Evolutionary conservation across 2,113 vertebrate species (phyloP), one percentile per base, ranked within the genome.

Genomic region (Chitala chitala): DNA sequence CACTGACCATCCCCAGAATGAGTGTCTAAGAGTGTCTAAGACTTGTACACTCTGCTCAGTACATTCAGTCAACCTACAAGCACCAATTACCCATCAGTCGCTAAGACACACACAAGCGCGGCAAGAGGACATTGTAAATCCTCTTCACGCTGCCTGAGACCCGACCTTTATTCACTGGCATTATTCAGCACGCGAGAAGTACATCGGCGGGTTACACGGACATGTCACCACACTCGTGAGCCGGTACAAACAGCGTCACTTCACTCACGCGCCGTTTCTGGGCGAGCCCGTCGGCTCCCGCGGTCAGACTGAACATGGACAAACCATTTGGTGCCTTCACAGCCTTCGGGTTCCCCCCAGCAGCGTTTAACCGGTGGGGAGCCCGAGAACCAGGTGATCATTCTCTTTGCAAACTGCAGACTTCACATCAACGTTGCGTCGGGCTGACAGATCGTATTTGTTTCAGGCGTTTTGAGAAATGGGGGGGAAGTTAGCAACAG

Each of bases 241-340:
- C n/a, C n/a, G n/a, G n/a, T n/a, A n/a, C n/a, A n/a, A n/a, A n/a
- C n/a, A n/a, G n/a, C n/a, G n/a, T n/a, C n/a, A n/a, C n/a, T n/a
- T n/a, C n/a, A n/a, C n/a, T n/a, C n/a, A n/a, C n/a, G n/a, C n/a
- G n/a, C n/a, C n/a, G n/a, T n/a, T n/a, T n/a, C n/a, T n/a, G n/a
- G n/a, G n/a, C n/a, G n/a, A n/a, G n/a, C n/a, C n/a, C n/a, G n/a
- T n/a, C n/a, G n/a, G n/a, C n/a, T n/a, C n/a, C n/a, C n/a, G n/a
- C n/a, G n/a, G n/a, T 15, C 55, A 72, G 55, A 20, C 55, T 42
- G 54, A 26, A 72, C 55, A 55, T 54, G 38, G 38, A 58, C 71
- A 3, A 3, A 12, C 71, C 59, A 63, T 63, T 63, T 36, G 33
- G 59, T 63, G 31, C 17, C 59, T n/a, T 29, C 3, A 29, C 7